phyloP scores from a whole-genome alignment of 64 coral and sea anemone species.

The Actinia equina region DNA sequence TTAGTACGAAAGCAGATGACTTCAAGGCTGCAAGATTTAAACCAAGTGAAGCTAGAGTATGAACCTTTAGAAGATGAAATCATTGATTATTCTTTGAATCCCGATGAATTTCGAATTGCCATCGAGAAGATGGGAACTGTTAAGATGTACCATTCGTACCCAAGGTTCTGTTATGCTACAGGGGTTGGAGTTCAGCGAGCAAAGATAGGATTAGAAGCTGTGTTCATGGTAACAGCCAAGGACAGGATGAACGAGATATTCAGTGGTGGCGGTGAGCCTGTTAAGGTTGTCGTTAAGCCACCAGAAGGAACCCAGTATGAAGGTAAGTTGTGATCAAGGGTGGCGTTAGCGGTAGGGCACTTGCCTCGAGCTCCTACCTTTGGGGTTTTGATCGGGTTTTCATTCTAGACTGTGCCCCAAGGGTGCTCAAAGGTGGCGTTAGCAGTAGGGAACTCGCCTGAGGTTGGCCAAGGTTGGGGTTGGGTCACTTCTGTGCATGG shows the following conservation, averaged over 20 bases:
- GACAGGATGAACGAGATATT: slow-evolving; percentile 84
- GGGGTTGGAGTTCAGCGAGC: slow-evolving; percentile 85
- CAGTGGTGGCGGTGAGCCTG: slow-evolving; percentile 71
- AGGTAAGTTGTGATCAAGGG: neutral
- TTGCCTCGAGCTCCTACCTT: too few species aligned
- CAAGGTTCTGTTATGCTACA: slow-evolving; percentile 75
- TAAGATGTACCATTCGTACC: slow-evolving; percentile 81
- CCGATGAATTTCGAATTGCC: slow-evolving; percentile 86
- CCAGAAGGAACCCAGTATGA: slow-evolving; percentile 62
- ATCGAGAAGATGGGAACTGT: slow-evolving; percentile 65
- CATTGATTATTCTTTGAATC: slow-evolving; percentile 80
- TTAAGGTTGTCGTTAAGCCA: slow-evolving; percentile 63
- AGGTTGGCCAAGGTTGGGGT: too few species aligned
- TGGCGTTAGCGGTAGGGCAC: too few species aligned
- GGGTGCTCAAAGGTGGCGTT: too few species aligned
- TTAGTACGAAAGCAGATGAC: slow-evolving; percentile 95
- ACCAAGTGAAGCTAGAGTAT: slow-evolving; percentile 62
- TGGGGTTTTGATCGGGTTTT: too few species aligned
- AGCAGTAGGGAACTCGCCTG: too few species aligned
- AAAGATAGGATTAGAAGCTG: slow-evolving; percentile 82
- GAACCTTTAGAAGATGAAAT: slow-evolving; percentile 85
- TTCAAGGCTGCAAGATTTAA: slow-evolving; percentile 74
- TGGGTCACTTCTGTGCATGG: too few species aligned
- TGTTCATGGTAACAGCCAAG: slow-evolving; percentile 87
- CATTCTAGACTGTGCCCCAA: too few species aligned